Conservation (phyloP, 2,113 vertebrate species). For the Thomomys bottae region DNA sequence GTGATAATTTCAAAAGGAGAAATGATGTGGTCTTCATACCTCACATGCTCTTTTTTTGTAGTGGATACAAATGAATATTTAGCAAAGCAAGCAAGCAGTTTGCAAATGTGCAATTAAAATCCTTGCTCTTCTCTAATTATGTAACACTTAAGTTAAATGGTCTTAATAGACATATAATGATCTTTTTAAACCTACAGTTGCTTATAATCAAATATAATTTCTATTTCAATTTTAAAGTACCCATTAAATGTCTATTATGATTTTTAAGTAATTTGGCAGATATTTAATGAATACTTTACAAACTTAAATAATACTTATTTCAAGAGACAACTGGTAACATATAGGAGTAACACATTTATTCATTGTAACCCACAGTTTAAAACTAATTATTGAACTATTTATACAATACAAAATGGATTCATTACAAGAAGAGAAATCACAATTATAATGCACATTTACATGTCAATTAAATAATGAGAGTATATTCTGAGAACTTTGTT, state of each 20-base stretch:
- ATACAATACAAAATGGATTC: background rate
- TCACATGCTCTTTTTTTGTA: slow-evolving; percentile 52
- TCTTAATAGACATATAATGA: slow-evolving; percentile 88
- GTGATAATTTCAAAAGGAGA: slow-evolving; percentile 37
- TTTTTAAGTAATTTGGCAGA: slow-evolving; percentile 85
- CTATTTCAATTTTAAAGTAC: slow-evolving; percentile 81
- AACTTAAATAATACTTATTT: slow-evolving; percentile 84
- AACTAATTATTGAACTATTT: slow-evolving; percentile 72
- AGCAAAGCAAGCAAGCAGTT: slow-evolving; percentile 80
- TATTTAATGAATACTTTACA: slow-evolving; percentile 83
- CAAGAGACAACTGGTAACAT: slow-evolving; percentile 81
- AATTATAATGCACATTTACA: background rate
- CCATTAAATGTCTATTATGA: slow-evolving; percentile 84
- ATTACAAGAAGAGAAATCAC: background rate
- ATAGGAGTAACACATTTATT: slow-evolving; percentile 76
- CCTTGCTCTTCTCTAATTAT: slow-evolving; percentile 84
- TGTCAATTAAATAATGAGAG: background rate
- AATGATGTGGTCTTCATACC: slow-evolving; percentile 43
- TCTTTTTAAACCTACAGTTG: slow-evolving; percentile 84
- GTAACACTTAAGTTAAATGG: slow-evolving; percentile 85
- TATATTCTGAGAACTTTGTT: background rate
- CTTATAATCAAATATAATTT: slow-evolving; percentile 85
- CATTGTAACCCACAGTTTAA: slow-evolving; percentile 74
- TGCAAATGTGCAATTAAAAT: slow-evolving; percentile 87
- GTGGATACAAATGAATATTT: slow-evolving; percentile 77